A percentile compares a stretch with the other conserved stretches of the same genome.
phyloP scores from a whole-genome alignment of 2,888 invertebrate genomes.

The Plusia festucae region DNA sequence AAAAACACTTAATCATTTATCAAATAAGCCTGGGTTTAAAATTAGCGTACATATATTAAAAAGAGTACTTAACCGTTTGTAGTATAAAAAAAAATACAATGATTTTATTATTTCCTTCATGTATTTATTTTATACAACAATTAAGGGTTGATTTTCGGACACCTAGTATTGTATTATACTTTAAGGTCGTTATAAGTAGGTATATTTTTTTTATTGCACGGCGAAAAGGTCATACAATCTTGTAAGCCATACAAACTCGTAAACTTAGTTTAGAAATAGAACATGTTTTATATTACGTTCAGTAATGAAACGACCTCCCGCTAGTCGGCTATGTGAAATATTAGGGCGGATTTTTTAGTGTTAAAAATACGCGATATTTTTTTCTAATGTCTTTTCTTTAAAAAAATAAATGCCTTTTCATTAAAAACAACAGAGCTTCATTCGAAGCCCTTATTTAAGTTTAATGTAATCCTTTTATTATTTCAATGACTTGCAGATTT shows the following conservation, averaged over 20 bases:
- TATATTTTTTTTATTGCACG: too few relatives aligned
- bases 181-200: too few relatives aligned
- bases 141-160: too few relatives aligned
- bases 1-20: too few relatives aligned
- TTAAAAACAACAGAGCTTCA: neutral
- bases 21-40: too few relatives aligned
- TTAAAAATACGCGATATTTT: constrained; percentile 36
- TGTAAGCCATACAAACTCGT: neutral
- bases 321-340: constrained; percentile 31
- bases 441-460: neutral
- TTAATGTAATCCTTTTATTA: neutral
- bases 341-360: constrained; percentile 34
- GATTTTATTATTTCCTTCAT: too few relatives aligned
- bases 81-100: too few relatives aligned
- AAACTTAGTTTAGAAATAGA: constrained; percentile 33
- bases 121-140: too few relatives aligned
- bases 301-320: constrained; percentile 31
- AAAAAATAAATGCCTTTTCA: constrained; percentile 6
- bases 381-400: constrained; percentile 7
- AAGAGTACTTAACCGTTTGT: too few relatives aligned
- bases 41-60: too few relatives aligned
- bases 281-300: constrained; percentile 25
- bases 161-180: too few relatives aligned
- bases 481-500: neutral
- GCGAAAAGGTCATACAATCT: too few relatives aligned